phyloP scores from a whole-genome alignment of 2,797 vertebrate species.

The Syngnathus rostellatus region DNA sequence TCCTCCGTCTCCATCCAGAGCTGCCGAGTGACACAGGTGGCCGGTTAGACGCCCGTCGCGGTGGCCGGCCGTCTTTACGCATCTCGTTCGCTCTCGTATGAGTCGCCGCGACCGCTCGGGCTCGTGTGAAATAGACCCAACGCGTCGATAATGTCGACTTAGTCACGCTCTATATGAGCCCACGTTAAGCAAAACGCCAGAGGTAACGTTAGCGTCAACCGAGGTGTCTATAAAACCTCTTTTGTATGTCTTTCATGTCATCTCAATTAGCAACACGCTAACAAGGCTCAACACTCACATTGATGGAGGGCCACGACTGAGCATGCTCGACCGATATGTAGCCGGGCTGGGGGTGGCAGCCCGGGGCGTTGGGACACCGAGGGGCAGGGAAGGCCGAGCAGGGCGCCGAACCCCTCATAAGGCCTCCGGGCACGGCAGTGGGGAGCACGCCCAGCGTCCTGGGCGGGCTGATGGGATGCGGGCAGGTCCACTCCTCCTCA shows the following conservation, averaged over 20 bases:
- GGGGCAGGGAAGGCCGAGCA: slow-evolving; percentile 86
- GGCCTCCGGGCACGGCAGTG: slow-evolving; percentile 58
- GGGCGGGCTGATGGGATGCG: slow-evolving; percentile 78
- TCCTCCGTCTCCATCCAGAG: slow-evolving; percentile 96
- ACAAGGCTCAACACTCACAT: slow-evolving; percentile 71
- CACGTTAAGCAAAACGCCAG: neutral
- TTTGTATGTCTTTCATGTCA: no score
- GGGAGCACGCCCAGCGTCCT: slow-evolving; percentile 68
- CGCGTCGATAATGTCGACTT: neutral
- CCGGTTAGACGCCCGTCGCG: neutral
- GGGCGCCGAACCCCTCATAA: slow-evolving; percentile 85
- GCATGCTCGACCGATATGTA: slow-evolving; percentile 87
- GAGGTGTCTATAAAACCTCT: neutral
- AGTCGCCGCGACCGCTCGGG: neutral
- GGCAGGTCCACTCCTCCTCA: slow-evolving; percentile 91
- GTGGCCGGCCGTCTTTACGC: neutral
- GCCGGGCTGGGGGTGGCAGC: slow-evolving; percentile 73
- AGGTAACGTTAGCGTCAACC: neutral
- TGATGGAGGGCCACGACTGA: slow-evolving; percentile 97
- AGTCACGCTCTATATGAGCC: neutral
- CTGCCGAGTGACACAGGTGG: slow-evolving; percentile 56
- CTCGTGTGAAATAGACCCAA: neutral
- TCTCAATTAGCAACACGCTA: neutral
- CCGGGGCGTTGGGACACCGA: slow-evolving; percentile 69
- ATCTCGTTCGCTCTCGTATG: neutral